Evolutionary conservation across 2,797 vertebrate species (phyloP).

Genomic region (Semotilus atromaculatus): DNA sequence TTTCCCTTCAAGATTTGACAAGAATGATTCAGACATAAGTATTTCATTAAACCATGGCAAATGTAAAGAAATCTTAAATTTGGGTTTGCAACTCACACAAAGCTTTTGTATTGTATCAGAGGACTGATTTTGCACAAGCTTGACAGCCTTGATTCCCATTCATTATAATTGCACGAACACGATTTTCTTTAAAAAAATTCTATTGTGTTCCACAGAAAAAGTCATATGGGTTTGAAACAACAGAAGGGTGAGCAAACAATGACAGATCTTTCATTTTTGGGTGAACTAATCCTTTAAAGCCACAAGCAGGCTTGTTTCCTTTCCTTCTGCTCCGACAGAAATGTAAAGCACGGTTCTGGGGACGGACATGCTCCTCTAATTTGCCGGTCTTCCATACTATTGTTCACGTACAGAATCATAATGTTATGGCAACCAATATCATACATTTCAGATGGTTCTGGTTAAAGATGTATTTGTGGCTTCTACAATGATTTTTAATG

Average conservation of each 20-base stretch:
- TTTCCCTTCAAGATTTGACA: background rate
- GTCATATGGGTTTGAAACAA: background rate
- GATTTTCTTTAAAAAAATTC: background rate
- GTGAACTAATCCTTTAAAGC: constrained; percentile 20
- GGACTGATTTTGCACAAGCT: background rate
- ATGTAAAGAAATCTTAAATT: background rate
- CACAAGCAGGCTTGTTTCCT: background rate
- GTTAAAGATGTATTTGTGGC: background rate
- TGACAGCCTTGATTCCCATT: background rate
- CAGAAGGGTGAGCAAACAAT: background rate
- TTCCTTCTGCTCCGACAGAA: background rate
- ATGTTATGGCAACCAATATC: background rate
- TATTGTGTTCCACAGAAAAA: background rate
- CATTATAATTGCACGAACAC: background rate
- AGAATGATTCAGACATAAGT: background rate
- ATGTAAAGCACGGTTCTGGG: background rate
- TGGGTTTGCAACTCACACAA: background rate
- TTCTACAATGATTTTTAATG: background rate
- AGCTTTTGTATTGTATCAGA: background rate
- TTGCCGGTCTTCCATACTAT: background rate
- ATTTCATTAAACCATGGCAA: background rate
- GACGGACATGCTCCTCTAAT: background rate
- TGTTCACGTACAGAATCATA: background rate
- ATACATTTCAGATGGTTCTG: background rate
- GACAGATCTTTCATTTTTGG: background rate